Evolutionary conservation across 2,113 vertebrate species (phyloP), one percentile per base, ranked within the genome.

Genomic region (human (Homo sapiens)): DNA sequence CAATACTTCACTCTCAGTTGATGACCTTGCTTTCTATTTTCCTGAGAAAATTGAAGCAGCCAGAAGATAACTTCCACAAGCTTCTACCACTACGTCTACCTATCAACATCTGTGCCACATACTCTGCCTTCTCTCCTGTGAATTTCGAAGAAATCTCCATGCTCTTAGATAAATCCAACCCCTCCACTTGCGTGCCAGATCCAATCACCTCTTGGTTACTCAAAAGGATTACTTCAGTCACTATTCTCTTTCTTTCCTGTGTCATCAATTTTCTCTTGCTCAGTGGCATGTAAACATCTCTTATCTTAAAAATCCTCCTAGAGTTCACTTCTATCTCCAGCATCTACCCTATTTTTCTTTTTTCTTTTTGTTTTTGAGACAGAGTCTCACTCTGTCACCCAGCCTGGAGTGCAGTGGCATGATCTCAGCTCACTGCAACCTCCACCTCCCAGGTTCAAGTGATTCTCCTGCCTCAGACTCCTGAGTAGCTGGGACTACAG

Each of bases 221-320:
- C 35, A 45, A 76, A 68, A 93, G 55, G 38, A 73, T 50, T 57
- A 35, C n/a, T 93, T 91, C 52, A 45, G 59, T 91, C 27, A 10
- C 38, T 82, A 48, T 91, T 64, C 23, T 73, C 52, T 82, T 45
- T 82, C 57, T 79, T 92, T 68, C 27, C 52, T 18, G 16, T 75
- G 48, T 64, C 55, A 94, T 84, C 73, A 64, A 20, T 90, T 95
- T 84, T 88, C 55, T 96, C 40, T 73, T 86, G 73, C 27, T 80
- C 70, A 32, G 30, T 38, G 38, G 23, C 35, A 95, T 57, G 38
- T 57, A 93, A 68, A 73, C 11, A 96, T 18, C 20, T 57, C n/a
- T 84, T 38, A 88, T 70, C 87, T 92, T 89, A 66, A 94, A 96
- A 88, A n/a, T 72, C 12, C n/a, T 80, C 32, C 81, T 30, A 18